A percentile compares a stretch with the other conserved stretches of the same genome.
These are phyloP conservation scores for Dichetophora obliterata DNA, from an alignment of 2,888 invertebrate species.

Conservation along the genomic window DNA sequence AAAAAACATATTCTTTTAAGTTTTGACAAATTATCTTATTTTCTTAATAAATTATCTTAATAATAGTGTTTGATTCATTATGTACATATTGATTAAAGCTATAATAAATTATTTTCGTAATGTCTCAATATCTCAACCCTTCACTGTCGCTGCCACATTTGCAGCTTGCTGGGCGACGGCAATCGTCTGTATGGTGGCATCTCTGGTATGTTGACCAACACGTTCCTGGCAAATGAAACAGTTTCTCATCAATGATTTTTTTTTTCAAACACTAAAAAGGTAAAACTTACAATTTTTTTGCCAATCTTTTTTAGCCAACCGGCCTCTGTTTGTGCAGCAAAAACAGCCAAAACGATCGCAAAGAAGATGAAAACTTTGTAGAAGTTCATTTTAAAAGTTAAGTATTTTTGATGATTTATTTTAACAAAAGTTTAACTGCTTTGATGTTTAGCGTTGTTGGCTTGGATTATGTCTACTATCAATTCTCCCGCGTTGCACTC, in stretches of 20 bases:
- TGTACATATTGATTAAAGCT: no score
- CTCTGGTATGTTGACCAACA: conserved; percentile 48
- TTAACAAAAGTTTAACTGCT: not conserved
- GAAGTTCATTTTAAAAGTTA: conserved; percentile 48
- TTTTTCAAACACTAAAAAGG: not conserved
- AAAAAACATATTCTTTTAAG: no score
- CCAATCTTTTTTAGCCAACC: conserved; percentile 55
- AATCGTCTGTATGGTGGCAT: conserved; percentile 48
- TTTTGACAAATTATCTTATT: no score
- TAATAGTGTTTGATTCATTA: no score
- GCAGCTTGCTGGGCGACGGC: conserved; percentile 49
- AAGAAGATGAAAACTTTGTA: conserved; percentile 45
- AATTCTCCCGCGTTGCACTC: no score
- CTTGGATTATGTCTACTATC: no score
- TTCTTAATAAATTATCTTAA: no score
- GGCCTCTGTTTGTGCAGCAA: conserved; percentile 47
- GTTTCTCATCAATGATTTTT: not conserved
- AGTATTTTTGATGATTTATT: not conserved
- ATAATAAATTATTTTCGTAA: no score
- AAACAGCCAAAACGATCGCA: conserved; percentile 14
- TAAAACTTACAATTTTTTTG: conserved; percentile 53
- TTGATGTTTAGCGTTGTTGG: not conserved
- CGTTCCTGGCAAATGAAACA: conserved; percentile 42
- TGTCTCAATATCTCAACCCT: conserved; percentile 24
- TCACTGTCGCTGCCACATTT: conserved; percentile 47